Conservation (phyloP, 2,113 vertebrate species). For the Hepsetus odoe region DNA sequence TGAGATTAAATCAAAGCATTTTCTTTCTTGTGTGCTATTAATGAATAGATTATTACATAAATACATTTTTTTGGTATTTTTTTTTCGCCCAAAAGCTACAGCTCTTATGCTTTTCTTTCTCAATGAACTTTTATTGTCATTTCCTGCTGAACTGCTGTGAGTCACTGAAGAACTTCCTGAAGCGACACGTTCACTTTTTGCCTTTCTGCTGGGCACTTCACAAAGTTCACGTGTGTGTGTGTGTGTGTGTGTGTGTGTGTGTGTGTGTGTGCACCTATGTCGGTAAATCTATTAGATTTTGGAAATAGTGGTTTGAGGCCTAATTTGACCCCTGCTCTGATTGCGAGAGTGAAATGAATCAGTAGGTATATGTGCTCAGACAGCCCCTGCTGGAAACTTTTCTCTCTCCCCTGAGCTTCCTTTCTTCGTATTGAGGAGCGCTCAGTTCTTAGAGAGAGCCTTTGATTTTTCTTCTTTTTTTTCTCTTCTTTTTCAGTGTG, state of each 20-base stretch:
- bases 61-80: background rate
- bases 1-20: too few relatives aligned
- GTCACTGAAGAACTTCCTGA: conserved; percentile 50
- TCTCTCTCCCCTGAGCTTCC: conserved; percentile 39
- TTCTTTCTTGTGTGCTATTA: too few relatives aligned
- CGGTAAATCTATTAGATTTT: background rate
- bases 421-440: conserved; percentile 56
- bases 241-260: background rate
- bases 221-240: background rate
- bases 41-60: too few relatives aligned
- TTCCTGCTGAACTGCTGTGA: conserved; percentile 50
- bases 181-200: background rate
- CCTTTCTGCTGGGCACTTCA: conserved; percentile 8
- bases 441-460: conserved; percentile 72
- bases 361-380: background rate
- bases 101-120: too few relatives aligned
- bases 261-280: conserved; percentile 2
- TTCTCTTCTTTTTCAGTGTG: conserved; percentile 32
- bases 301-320: background rate
- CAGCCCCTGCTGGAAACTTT: conserved; percentile 38
- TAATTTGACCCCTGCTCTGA: conserved; percentile 3
- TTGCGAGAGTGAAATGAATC: conserved; percentile 29
- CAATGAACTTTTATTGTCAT: background rate
- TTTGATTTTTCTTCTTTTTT: conserved; percentile 53
- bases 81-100: too few relatives aligned